Percentiles rank a stretch among this genome's conserved stretches.
phyloP scores from a whole-genome alignment of 2,888 invertebrate species.

The Tryphoninae sp. region DNA sequence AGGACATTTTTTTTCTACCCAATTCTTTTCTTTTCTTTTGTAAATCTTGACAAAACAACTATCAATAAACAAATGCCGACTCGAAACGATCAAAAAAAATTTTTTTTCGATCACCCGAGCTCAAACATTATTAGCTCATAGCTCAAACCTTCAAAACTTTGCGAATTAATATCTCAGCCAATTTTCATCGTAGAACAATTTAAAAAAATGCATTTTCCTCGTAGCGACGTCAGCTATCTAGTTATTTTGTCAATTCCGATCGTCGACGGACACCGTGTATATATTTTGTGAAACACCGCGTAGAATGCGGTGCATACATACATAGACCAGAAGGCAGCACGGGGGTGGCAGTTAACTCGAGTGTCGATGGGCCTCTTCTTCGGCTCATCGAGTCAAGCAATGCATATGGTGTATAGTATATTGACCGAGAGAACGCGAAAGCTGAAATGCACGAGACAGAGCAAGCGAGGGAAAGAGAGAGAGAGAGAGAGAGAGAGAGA shows the following conservation, averaged over 20 bases:
- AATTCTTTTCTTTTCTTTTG: no score
- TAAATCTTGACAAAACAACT: no score
- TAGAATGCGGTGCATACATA: background rate
- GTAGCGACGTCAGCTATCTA: no score
- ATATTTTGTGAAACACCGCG: background rate
- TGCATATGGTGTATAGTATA: constrained; percentile 39
- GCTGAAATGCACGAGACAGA: constrained; percentile 1
- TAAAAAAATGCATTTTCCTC: no score
- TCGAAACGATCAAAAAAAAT: no score
- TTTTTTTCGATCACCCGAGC: no score
- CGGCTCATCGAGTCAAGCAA: constrained; percentile 45
- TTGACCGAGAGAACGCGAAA: constrained; percentile 38
- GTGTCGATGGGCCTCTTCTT: constrained; percentile 56
- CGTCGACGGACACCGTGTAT: background rate
- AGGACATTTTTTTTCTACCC: no score
- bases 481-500: constrained; percentile 2
- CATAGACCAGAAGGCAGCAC: constrained; percentile 11
- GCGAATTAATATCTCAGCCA: no score
- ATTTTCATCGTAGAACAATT: no score
- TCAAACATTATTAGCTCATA: no score
- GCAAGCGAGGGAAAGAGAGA: background rate
- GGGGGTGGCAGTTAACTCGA: constrained; percentile 53
- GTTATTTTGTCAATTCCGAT: background rate
- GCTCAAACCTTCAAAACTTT: no score
- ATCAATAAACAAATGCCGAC: no score